Evolutionary conservation across 2,113 vertebrate species (phyloP), one percentile per base, ranked within the genome.

Genomic region (Stigmatopora argus): DNA sequence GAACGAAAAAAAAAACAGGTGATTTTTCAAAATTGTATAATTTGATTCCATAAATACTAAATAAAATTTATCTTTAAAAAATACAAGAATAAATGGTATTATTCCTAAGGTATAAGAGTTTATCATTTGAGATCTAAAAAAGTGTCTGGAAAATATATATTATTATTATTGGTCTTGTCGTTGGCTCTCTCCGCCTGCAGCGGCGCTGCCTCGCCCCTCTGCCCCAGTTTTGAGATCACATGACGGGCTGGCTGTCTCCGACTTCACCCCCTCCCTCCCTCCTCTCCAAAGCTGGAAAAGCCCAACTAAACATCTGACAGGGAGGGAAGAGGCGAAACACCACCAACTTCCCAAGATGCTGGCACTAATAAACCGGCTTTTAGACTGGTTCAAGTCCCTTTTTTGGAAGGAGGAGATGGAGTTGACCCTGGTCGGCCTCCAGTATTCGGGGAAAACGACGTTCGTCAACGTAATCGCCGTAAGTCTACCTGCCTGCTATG

Each of bases 381-480:
- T 94, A 86, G 93, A 94, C 89, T 94, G 93, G 93, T 90, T 94
- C 74, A 92, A 82, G 83, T 89, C 93, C 45, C 85, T 94, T 46
- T 94, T 94, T 66, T 94, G 93, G 93, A 94, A 93, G 82, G 93
- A 94, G 81, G 93, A 94, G 88, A 94, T 94, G 93, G 93, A 94
- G 90, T 87, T 94, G 73, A 94, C 93, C 12, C 87, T 94, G 74
- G 93, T 94, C 70, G 93, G 93, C 71, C 91, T 94, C 77, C 93
- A 94, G 81, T 94, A 93, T 80, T 94, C 93, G 34, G 93, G 93
- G 55, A 94, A 94, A 91, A 94, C 93, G 57, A 94, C 93, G 78
- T 94, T 94, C 84, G 93, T 94, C 72, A 94, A 94, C 86, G 93
- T 94, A 77, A 93, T 94, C 78, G 92, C 92, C 80, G 92, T 94